Percentiles rank a stretch among this genome's conserved stretches.
Evolutionary conservation across 1,140 invertebrate species (phyloP).

Genomic region (Lepidurus couesii): DNA sequence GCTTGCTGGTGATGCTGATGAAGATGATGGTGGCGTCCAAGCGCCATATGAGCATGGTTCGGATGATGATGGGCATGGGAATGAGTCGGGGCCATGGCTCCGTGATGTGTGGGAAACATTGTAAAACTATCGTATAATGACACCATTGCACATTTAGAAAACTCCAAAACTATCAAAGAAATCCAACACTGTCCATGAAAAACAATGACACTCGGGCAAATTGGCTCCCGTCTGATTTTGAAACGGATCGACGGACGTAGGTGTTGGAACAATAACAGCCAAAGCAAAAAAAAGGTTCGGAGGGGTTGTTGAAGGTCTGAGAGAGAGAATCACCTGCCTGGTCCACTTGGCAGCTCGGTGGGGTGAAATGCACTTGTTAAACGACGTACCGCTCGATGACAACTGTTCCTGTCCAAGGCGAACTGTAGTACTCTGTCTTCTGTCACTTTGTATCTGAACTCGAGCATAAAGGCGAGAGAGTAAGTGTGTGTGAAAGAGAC

Average conservation of each 20-base stretch:
- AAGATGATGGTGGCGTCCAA: constrained; percentile 27
- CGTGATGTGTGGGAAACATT: constrained; percentile 35
- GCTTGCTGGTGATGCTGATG: constrained; percentile 32
- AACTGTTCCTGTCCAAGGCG: neutral
- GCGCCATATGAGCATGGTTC: constrained; percentile 23
- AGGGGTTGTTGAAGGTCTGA: neutral
- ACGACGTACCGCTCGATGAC: constrained; percentile 5
- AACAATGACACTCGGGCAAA: too few relatives aligned
- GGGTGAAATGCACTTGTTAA: constrained; percentile 19
- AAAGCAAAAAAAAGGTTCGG: neutral
- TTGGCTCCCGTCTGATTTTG: too few relatives aligned
- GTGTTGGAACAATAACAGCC: neutral
- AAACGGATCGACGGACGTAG: too few relatives aligned
- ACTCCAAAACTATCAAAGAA: neutral
- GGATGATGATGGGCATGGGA: constrained; percentile 12
- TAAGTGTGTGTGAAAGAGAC: too few relatives aligned
- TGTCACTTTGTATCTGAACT: constrained; percentile 1
- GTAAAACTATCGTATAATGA: constrained; percentile 33
- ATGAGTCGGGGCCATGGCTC: constrained; percentile 33
- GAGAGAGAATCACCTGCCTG: neutral
- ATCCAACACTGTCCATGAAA: neutral
- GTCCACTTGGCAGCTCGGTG: neutral
- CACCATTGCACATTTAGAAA: constrained; percentile 27
- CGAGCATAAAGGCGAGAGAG: neutral
- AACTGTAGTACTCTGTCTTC: neutral